These are phyloP conservation scores for Anthrax anthrax DNA, from an alignment of 2,888 invertebrate genomes.

Conservation along the genomic window DNA sequence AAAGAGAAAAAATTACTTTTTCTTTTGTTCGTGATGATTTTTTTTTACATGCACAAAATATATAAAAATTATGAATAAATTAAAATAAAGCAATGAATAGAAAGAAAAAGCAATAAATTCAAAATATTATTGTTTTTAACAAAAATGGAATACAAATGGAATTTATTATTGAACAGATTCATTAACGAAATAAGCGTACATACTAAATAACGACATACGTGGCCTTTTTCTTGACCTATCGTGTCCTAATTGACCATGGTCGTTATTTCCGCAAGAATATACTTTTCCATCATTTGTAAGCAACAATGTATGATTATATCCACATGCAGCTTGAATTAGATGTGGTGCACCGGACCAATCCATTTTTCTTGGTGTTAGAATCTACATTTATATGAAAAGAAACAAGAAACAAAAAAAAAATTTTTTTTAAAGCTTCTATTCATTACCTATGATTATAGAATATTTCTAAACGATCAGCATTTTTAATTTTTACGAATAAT, in stretches of 20 bases:
- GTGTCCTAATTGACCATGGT: conserved; percentile 81
- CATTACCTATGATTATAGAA: too few species aligned
- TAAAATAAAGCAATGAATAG: too few species aligned
- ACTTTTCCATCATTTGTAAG: conserved; percentile 63
- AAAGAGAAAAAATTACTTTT: too few species aligned
- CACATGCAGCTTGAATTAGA: conserved; percentile 51
- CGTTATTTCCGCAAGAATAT: conserved; percentile 87
- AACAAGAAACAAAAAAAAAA: not conserved
- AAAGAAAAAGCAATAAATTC: not conserved
- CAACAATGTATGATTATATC: conserved; percentile 68
- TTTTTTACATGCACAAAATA: too few species aligned
- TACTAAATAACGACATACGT: conserved; percentile 50
- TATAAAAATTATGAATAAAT: too few species aligned
- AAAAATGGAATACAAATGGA: too few species aligned
- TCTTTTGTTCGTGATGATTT: too few species aligned
- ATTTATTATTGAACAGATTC: not conserved
- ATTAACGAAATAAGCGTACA: conserved; percentile 27
- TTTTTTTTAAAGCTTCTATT: too few species aligned
- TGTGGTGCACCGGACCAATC: conserved; percentile 45
- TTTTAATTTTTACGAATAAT: too few species aligned
- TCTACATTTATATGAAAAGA: conserved; percentile 30
- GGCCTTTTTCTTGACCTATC: conserved; percentile 48
- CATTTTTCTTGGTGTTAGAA: conserved; percentile 45
- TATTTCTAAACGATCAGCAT: too few species aligned
- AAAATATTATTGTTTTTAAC: too few species aligned